These are phyloP conservation scores for Amblyjoppa proteus DNA, from an alignment of 2,888 invertebrate genomes.

Conservation along the genomic window DNA sequence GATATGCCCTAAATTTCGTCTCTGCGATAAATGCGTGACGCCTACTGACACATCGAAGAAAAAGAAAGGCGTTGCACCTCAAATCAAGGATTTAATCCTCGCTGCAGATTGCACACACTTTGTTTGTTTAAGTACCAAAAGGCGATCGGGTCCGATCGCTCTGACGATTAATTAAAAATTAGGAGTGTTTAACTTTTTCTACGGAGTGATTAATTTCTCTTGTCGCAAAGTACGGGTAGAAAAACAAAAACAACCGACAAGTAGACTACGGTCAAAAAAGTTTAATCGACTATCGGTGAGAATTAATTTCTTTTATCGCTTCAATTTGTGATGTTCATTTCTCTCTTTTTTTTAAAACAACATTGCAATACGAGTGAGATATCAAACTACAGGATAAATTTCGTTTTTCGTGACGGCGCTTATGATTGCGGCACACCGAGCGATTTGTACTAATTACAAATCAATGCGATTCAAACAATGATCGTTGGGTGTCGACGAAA, in stretches of 20 bases:
- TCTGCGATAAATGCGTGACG: background rate
- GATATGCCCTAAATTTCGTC: background rate
- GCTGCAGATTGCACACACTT: background rate
- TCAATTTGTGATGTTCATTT: background rate
- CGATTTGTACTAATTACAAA: conserved; percentile 6
- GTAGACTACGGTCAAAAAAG: background rate
- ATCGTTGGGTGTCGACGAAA: conserved; percentile 9
- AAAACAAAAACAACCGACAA: background rate
- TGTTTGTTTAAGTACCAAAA: background rate
- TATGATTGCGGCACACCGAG: background rate
- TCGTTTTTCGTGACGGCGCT: background rate
- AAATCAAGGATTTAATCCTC: background rate
- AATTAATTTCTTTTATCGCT: background rate
- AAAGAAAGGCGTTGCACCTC: background rate
- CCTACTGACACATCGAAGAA: background rate
- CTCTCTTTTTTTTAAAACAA: conserved; percentile 8
- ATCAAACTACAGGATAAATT: conserved; percentile 26
- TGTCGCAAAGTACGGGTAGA: background rate
- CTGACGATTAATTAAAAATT: background rate
- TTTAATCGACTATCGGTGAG: conserved; percentile 5
- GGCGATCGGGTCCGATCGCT: background rate
- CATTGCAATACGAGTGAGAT: conserved; percentile 8
- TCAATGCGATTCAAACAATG: background rate
- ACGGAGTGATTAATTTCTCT: background rate
- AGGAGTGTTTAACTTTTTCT: background rate